Conservation (phyloP, 2,888 invertebrate genomes). For the Diplolepis rosae region DNA sequence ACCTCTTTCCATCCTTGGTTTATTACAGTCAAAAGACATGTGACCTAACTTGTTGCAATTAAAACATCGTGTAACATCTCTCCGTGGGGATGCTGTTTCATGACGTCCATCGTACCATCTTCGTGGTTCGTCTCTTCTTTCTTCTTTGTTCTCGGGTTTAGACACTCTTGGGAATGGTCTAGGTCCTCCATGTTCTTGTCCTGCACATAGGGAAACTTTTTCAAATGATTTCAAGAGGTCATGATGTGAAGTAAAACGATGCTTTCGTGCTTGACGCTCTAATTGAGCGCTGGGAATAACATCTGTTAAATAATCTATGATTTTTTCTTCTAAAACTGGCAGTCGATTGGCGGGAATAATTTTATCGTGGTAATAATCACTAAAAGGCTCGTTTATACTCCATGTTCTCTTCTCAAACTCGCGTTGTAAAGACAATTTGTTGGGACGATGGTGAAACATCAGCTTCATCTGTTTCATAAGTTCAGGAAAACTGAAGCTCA, state of each 20-base stretch:
- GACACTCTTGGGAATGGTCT: conserved; percentile 21
- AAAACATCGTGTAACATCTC: no score
- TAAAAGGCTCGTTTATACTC: conserved; percentile 41
- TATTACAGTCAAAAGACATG: no score
- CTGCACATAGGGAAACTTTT: background rate
- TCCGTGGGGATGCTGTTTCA: no score
- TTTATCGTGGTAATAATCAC: conserved; percentile 46
- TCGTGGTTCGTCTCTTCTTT: background rate
- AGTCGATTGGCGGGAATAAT: conserved; percentile 39
- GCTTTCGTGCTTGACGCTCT: conserved; percentile 40
- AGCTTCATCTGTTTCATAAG: conserved; percentile 41
- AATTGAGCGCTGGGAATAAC: conserved; percentile 37
- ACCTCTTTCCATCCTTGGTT: no score
- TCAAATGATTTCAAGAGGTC: conserved; percentile 25
- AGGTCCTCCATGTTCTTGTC: conserved; percentile 24
- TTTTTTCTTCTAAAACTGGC: conserved; percentile 37
- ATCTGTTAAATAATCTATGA: conserved; percentile 44
- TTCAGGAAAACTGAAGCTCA: conserved; percentile 31
- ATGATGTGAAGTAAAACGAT: conserved; percentile 20
- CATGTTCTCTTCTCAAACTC: conserved; percentile 47
- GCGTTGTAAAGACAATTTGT: conserved; percentile 35
- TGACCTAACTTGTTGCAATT: no score
- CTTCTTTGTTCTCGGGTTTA: background rate
- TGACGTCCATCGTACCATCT: no score
- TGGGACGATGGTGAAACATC: conserved; percentile 44